Evolutionary conservation across 2,797 vertebrate species (phyloP).

Genomic region (Alosa sapidissima): DNA sequence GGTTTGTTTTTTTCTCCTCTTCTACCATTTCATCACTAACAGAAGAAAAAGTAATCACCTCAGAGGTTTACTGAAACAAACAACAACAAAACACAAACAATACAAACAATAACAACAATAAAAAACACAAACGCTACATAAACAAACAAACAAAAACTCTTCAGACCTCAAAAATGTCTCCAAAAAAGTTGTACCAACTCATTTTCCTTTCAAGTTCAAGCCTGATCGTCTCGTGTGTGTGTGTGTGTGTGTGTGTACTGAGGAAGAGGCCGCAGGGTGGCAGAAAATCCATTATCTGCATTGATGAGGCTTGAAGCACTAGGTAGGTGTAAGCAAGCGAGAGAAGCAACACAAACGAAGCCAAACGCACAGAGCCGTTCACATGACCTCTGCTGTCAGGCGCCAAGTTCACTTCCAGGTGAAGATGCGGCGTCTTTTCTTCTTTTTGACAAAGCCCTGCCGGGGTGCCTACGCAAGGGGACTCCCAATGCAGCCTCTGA

Average conservation of each 20-base stretch:
- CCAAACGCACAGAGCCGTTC: not conserved
- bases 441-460: not conserved
- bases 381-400: slow-evolving; percentile 28
- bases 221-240: not conserved
- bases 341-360: no score
- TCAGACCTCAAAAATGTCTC: not conserved
- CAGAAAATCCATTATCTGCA: no score
- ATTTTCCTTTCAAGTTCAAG: not conserved
- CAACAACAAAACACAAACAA: not conserved
- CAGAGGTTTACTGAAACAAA: not conserved
- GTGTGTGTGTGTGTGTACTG: no score
- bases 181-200: not conserved
- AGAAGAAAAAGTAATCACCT: not conserved
- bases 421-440: not conserved
- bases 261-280: no score
- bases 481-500: no score
- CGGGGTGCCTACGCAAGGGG: not conserved
- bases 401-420: slow-evolving; percentile 31
- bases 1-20: no score
- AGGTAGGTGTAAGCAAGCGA: no score
- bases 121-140: not conserved
- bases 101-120: not conserved
- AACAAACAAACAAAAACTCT: not conserved
- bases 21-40: not conserved
- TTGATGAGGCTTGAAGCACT: not conserved